Base-by-base conservation (phyloP, 2,888 invertebrate species). In the Hydrotaea cyrtoneurina region DNA sequence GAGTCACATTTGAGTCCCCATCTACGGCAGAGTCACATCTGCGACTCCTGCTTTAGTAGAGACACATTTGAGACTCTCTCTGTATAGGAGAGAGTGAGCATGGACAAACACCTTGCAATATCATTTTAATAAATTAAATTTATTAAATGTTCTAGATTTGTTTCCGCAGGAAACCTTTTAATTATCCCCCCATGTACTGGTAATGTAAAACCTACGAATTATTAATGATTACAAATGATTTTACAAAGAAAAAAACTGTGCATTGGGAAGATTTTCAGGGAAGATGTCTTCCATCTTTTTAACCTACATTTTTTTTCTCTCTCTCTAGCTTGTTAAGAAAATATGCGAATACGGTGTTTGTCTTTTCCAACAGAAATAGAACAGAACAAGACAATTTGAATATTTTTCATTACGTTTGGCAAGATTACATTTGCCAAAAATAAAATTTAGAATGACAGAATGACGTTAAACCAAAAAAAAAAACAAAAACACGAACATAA, bases 381-480 rank as follows among this genome's bases (percentile, higher is more conserved):
- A 83, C 43, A 76, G 71, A 84, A 78, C 75, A 80, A 84, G 84
- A 84, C 78, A 77, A 83, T 80, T 83, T 83, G 17, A 36, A 66
- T 36, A 26, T 36, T 64, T 64, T 64, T 64, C 11, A n/a, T 64
- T n/a, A n/a, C n/a, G n/a, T 64, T 17, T 66, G 19, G 82, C 36
- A 19, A 59, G 43, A 57, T 23, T 36, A 73, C 73, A 73, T 39
- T 73, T 85, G 85, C 85, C 82, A 85, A 85, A n/a, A 83, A 78
- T 23, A 43, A 84, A 85, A 82, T 82, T 78, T 77, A 79, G 77
- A 82, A 71, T 79, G 81, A 85, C 85, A 85, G 77, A 82, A 79
- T 80, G 79, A 82, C 85, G 79, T 85, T 82, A 74, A 46, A 53
- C 43, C 75, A 57, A 75, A 62, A 31, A 62, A 13, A 62, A 64